phyloP scores from a whole-genome alignment of 1,140 invertebrate species.

The Portunus trituberculatus region DNA sequence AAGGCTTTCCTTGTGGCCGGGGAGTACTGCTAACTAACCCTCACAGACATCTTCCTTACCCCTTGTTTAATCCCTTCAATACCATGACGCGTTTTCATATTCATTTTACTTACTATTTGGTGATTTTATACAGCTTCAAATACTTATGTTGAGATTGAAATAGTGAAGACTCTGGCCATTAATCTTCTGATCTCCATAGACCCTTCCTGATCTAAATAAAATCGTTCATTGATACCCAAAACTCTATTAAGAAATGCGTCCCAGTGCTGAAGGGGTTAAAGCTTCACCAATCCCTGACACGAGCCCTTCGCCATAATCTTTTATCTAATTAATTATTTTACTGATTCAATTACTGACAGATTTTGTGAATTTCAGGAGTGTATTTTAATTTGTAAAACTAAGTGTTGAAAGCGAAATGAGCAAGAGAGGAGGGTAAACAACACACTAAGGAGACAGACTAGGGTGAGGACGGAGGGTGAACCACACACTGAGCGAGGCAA shows the following conservation, averaged over 20 bases:
- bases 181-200: too few species aligned
- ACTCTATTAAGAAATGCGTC: too few species aligned
- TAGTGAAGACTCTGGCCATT: too few species aligned
- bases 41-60: neutral
- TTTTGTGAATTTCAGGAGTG: neutral
- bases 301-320: neutral
- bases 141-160: too few species aligned
- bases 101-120: too few species aligned
- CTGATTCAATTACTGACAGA: neutral
- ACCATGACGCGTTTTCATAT: too few species aligned
- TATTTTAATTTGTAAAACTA: neutral
- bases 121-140: too few species aligned
- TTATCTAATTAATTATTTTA: neutral
- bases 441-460: neutral
- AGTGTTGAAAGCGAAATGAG: neutral
- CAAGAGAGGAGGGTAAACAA: neutral
- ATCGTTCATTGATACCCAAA: too few species aligned
- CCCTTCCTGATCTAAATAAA: too few species aligned
- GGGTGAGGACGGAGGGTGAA: neutral
- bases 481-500: conserved; percentile 9
- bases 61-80: too few species aligned
- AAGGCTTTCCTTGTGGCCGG: neutral
- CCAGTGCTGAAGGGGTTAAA: too few species aligned
- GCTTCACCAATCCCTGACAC: neutral
- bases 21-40: neutral